A percentile compares a stretch with the other conserved stretches of the same genome.
phyloP scores from a whole-genome alignment of 2,797 vertebrate genomes.

The Smutsia gigantea region DNA sequence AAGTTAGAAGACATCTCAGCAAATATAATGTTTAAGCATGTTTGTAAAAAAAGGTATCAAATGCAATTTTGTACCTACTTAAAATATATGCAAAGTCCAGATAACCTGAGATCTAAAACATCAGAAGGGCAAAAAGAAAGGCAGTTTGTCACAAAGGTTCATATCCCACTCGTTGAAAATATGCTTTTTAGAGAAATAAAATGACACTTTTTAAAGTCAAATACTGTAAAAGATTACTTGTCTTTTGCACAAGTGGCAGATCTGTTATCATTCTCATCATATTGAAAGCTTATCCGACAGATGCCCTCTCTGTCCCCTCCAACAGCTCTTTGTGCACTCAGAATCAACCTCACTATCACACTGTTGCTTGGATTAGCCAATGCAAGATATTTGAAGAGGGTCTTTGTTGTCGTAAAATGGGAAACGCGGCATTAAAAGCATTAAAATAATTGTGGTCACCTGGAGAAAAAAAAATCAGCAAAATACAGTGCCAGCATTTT shows the following conservation, averaged over 20 bases:
- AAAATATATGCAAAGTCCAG: not conserved
- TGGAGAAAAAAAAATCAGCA: conserved; percentile 89
- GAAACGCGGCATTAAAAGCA: conserved; percentile 90
- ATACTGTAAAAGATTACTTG: conserved; percentile 73
- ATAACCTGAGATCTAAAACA: not conserved
- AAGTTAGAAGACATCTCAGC: not conserved
- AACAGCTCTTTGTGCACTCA: conserved; percentile 85
- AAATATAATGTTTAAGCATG: not conserved
- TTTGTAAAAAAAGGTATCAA: conserved; percentile 37
- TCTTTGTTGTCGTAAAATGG: conserved; percentile 89
- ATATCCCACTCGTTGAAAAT: conserved; percentile 46
- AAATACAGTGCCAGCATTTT: conserved; percentile 84
- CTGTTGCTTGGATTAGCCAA: conserved; percentile 81
- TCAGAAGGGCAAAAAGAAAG: not conserved
- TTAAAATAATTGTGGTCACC: conserved; percentile 86
- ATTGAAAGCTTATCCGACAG: conserved; percentile 90
- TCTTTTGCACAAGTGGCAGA: conserved; percentile 77
- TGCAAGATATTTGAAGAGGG: conserved; percentile 76
- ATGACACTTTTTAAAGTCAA: conserved; percentile 82
- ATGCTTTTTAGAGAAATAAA: conserved; percentile 77
- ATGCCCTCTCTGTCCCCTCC: conserved; percentile 89
- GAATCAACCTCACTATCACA: conserved; percentile 84
- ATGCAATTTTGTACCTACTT: not conserved
- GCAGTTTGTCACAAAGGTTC: not conserved
- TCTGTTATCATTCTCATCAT: conserved; percentile 87